A percentile compares a stretch with the other conserved stretches of the same genome.
Conservation (phyloP, 2,888 invertebrate genomes). For the Alviniconcha strummeri region DNA sequence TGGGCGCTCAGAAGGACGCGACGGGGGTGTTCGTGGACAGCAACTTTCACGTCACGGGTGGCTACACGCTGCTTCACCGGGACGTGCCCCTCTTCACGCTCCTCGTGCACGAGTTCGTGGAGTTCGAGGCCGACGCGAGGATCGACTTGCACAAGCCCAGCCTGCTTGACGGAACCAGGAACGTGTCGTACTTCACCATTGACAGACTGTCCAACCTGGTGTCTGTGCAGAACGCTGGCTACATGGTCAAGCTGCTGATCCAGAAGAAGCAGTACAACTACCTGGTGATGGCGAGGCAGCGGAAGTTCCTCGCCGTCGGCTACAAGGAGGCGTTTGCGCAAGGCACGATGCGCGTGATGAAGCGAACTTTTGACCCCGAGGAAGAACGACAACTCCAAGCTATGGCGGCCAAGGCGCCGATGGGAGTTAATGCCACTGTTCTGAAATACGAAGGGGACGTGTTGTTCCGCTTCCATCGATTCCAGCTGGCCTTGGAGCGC, state of each 20-base stretch:
- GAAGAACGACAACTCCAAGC: slow-evolving; percentile 37
- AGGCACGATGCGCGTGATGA: slow-evolving; percentile 55
- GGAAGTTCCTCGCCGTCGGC: slow-evolving; percentile 47
- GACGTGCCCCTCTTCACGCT: slow-evolving; percentile 55
- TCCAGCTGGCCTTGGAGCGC: slow-evolving; percentile 47
- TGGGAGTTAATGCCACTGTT: slow-evolving; percentile 56
- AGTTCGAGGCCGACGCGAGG: slow-evolving; percentile 36
- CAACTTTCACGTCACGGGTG: slow-evolving; percentile 53
- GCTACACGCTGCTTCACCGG: slow-evolving; percentile 53
- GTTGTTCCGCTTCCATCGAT: slow-evolving; percentile 52
- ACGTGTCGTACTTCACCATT: slow-evolving; percentile 39
- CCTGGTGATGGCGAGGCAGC: slow-evolving; percentile 45
- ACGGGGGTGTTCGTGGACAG: slow-evolving; percentile 59
- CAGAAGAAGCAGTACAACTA: slow-evolving; percentile 57
- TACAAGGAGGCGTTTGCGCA: slow-evolving; percentile 53
- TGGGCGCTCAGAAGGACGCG: slow-evolving; percentile 55
- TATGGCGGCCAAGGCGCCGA: slow-evolving; percentile 41
- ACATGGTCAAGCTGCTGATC: slow-evolving; percentile 53
- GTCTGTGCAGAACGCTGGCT: slow-evolving; percentile 51
- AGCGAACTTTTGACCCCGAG: slow-evolving; percentile 38
- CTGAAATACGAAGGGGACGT: slow-evolving; percentile 60
- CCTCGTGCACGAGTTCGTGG: slow-evolving; percentile 55
- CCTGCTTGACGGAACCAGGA: not conserved
- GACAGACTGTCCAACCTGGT: slow-evolving; percentile 55
- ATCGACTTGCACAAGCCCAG: not conserved